Evolutionary conservation across 2,888 invertebrate genomes (phyloP), one percentile per base, ranked within the genome.

Genomic region (Ophion costatus): DNA sequence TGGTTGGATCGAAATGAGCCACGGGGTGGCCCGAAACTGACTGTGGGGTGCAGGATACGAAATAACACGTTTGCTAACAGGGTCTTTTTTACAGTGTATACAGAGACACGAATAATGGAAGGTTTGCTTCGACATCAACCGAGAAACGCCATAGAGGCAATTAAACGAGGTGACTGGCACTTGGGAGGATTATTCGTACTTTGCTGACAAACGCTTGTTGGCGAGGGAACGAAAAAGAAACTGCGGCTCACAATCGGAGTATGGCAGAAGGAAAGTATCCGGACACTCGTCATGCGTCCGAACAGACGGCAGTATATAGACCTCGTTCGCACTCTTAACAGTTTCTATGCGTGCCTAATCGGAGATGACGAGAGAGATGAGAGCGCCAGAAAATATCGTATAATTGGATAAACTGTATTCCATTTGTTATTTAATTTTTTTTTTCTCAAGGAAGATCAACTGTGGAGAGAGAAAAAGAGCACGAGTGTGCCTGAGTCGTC

Each of bases 111-210:
- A 67, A 84, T 64, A 59, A 81, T 81, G 45, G 57, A 81, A 29
- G 64, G 77, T 77, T 80, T 42, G 33, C 45, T 67, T 73, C 56
- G 38, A 64, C 61, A 57, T 76, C 51, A 75, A 76, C 24, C 75
- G 71, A 67, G 73, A 85, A 74, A 74, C 63, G 64, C 59, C 9
- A 42, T 75, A 45, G 79, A 59, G 89, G 91, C 93, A 93, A 93
- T 93, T 93, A 93, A 93, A 89, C 83, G 89, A 91, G 90, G 92
- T 93, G 93, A 93, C 93, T 91, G 88, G 89, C 77, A 67, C 87
- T 89, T 87, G 67, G 73, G 57, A 56, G 42, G 77, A 80, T 80
- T 83, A 80, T 83, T 61, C 83, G 61, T 74, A 77, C 76, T 67
- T 45, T 10, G 67, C 67, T 66, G 74, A 73, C 67, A 75, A 74